A percentile compares a stretch with the other conserved stretches of the same genome.
phyloP scores from a whole-genome alignment of 2,797 vertebrate genomes.

The Spinibarbus caldwelli region DNA sequence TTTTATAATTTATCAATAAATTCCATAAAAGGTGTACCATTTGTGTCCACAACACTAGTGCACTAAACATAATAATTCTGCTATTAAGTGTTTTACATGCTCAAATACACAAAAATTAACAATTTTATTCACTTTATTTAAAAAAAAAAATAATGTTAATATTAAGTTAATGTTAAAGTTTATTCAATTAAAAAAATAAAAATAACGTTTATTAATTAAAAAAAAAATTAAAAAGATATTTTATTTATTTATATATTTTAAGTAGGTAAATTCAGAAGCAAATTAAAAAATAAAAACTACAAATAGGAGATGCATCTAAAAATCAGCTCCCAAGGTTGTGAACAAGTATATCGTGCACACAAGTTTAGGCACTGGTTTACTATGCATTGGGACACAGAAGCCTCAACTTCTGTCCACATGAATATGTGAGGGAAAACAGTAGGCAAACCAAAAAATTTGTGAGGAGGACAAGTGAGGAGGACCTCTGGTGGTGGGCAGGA shows the following conservation, averaged over 20 bases:
- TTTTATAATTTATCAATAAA: too few relatives aligned
- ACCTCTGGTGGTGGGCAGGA: neutral
- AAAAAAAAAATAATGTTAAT: neutral
- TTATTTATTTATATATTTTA: neutral
- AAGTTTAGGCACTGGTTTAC: neutral
- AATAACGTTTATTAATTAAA: too few relatives aligned
- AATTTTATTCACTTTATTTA: neutral
- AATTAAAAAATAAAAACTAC: too few relatives aligned
- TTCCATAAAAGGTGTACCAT: too few relatives aligned
- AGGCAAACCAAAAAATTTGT: neutral
- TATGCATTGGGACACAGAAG: neutral
- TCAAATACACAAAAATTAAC: too few relatives aligned
- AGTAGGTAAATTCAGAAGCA: neutral
- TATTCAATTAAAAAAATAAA: neutral
- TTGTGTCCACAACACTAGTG: too few relatives aligned
- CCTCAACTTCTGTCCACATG: neutral
- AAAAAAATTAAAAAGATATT: too few relatives aligned
- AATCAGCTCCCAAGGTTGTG: too few relatives aligned
- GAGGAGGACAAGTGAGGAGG: neutral
- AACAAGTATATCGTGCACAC: neutral
- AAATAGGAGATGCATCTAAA: too few relatives aligned
- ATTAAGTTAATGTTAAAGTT: neutral
- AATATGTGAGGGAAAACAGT: neutral
- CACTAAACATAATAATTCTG: too few relatives aligned
- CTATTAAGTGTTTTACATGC: too few relatives aligned